These are phyloP conservation scores for Bagarius yarrelli DNA, from an alignment of 2,113 vertebrate species.

Conservation along the genomic window DNA sequence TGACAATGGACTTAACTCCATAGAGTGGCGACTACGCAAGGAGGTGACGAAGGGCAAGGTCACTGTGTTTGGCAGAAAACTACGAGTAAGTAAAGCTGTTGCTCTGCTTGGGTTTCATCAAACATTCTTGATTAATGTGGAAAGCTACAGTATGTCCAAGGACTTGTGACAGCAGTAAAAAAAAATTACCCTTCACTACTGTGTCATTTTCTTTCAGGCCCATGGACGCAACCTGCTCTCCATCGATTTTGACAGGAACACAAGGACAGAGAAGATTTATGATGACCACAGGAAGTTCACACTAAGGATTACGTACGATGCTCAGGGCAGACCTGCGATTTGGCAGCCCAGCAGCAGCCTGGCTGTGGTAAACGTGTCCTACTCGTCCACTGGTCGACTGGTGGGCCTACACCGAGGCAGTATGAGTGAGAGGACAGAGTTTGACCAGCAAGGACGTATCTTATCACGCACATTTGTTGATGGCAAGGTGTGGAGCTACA, in stretches of 20 bases:
- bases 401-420: slow-evolving; percentile 92
- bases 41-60: slow-evolving; percentile 97
- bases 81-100: slow-evolving; percentile 79
- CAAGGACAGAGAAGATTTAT: slow-evolving; percentile 97
- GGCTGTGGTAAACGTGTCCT: slow-evolving; percentile 94
- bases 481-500: slow-evolving; percentile 98
- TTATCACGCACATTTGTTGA: slow-evolving; percentile 91
- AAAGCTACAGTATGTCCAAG: not conserved
- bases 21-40: slow-evolving; percentile 97
- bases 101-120: not conserved
- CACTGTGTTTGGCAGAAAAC: slow-evolving; percentile 96
- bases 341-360: slow-evolving; percentile 97
- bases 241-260: slow-evolving; percentile 97
- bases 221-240: slow-evolving; percentile 94
- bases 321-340: slow-evolving; percentile 90
- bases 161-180: not conserved
- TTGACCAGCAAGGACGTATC: slow-evolving; percentile 89
- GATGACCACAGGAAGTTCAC: slow-evolving; percentile 98
- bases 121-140: not conserved
- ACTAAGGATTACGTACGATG: slow-evolving; percentile 93
- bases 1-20: slow-evolving; percentile 96
- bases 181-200: not conserved
- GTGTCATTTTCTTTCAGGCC: slow-evolving; percentile 70
- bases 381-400: slow-evolving; percentile 87
- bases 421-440: slow-evolving; percentile 94